These are phyloP conservation scores for Gnatocerus cornutus DNA, from an alignment of 2,888 invertebrate genomes.

Conservation along the genomic window DNA sequence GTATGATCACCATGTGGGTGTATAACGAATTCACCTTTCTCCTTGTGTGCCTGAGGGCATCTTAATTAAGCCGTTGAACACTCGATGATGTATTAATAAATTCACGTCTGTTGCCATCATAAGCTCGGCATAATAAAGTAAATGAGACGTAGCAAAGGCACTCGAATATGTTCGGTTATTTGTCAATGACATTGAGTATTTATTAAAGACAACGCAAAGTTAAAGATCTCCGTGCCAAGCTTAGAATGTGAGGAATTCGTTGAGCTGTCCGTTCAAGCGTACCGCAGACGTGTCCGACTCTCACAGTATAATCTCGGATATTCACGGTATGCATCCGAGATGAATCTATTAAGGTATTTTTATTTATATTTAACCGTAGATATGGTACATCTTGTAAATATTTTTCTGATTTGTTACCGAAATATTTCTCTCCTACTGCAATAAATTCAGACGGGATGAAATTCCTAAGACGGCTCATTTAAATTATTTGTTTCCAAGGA, in stretches of 20 bases:
- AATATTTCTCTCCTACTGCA: slow-evolving; percentile 51
- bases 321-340: slow-evolving; percentile 64
- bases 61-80: slow-evolving; percentile 58
- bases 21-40: slow-evolving; percentile 24
- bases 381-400: slow-evolving; percentile 58
- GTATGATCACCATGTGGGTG: slow-evolving; percentile 20
- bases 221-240: slow-evolving; percentile 66
- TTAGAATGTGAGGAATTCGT: slow-evolving; percentile 69
- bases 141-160: slow-evolving; percentile 65
- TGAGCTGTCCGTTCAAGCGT: slow-evolving; percentile 57
- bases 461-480: slow-evolving; percentile 57
- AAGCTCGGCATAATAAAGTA: slow-evolving; percentile 61
- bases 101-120: slow-evolving; percentile 59
- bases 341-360: slow-evolving; percentile 66
- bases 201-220: slow-evolving; percentile 69
- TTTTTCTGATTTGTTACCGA: slow-evolving; percentile 57
- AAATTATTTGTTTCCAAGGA: slow-evolving; percentile 57
- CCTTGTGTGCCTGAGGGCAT: slow-evolving; percentile 5
- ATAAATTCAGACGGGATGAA: slow-evolving; percentile 55
- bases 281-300: slow-evolving; percentile 43
- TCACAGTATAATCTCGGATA: slow-evolving; percentile 66
- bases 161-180: slow-evolving; percentile 68
- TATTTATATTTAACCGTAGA: slow-evolving; percentile 59
- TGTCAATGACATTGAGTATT: slow-evolving; percentile 71
- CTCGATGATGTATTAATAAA: slow-evolving; percentile 60